Base-by-base conservation (phyloP, 2,797 vertebrate species). In the Tarsius wallacei region DNA sequence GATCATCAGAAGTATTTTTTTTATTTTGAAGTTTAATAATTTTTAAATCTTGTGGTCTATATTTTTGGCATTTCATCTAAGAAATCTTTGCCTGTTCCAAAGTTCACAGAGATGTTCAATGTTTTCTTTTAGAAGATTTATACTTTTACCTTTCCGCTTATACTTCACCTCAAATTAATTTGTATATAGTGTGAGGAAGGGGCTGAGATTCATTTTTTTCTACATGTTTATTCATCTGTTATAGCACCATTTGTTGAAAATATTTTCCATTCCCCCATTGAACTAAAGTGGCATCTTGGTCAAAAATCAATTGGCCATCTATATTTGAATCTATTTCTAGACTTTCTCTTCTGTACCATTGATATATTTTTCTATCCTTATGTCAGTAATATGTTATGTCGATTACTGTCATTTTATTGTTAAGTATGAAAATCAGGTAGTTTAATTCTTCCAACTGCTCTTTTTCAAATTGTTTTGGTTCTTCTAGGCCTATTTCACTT, bases 51-150 rank as follows among this genome's bases (percentile, higher is more conserved):
- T 90, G 36, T 86, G 8, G 22, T 78, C 82, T 12, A 16, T n/a
- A 8, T 13, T 63, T 86, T 86, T 77, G 77, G 21, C 26, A 71
- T 33, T 93, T 42, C 42, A 42, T 42, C 61, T 94, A 70, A 87
- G 28, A 90, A 91, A 82, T 21, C 4, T 71, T 86, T 93, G 47
- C 36, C 51, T 81, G 7, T 73, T 55, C 15, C 11, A 89, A 42
- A 77, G n/a, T 71, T 82, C 53, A 82, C 19, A 28, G 13, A 87
- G 14, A 81, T 91, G 76, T 4, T 95, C 51, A 53, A 64, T 49
- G 42, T 81, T 93, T 90, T 96, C 42, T 90, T 81, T 36, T 24
- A 64, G 12, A 81, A 95, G 11, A 2, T 68, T 95, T 88, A 70
- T 47, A 17, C 17, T 93, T 87, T 51, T 63, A 59, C 22, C 49